Base-by-base conservation (phyloP, 2,113 vertebrate genomes). In the Ondatra zibethicus region DNA sequence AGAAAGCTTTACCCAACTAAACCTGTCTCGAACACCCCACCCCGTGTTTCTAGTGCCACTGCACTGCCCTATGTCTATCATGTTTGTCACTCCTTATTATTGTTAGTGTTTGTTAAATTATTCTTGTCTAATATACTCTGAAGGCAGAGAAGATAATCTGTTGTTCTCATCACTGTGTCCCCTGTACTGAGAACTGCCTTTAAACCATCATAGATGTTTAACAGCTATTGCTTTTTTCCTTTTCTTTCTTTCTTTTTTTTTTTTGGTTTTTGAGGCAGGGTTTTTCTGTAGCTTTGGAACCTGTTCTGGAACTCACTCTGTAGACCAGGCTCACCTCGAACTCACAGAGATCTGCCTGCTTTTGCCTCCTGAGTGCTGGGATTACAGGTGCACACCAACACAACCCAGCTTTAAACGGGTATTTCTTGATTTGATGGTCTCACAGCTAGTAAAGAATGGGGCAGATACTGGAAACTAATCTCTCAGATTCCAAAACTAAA, bases 371-470 rank as follows among this genome's bases (percentile, higher is more conserved):
- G 55, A 58, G 55, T 58, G 55, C 55, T 58, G 55, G 55, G 17
- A 19, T 58, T 58, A 58, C 19, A 58, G 55, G 55, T 58, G 55
- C 55, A 58, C n/a, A n/a, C n/a, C n/a, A n/a, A n/a, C n/a, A n/a
- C n/a, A n/a, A n/a, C n/a, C n/a, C n/a, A n/a, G n/a, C n/a, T n/a
- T n/a, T n/a, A n/a, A 87, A 52, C 65, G 92, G 90, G 25, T 91
- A 95, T 90, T 86, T 94, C 58, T 90, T 91, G 72, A 97, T 80
- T 36, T 25, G 81, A 80, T 94, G 31, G 39, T 77, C 90, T 95
- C 55, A 66, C 29, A 70, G 42, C 73, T 93, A n/a, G 0, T 92
- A 91, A 77, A 21, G 47, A 93, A 13, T 89, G 33, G 87, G 68
- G n/a, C 5, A 82, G 82, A 94, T 52, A 21, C 66, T 89, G 14